Evolutionary conservation across 1,140 invertebrate genomes (phyloP), one percentile per base, ranked within the genome.

Genomic region (Drosophila pseudoananassae): DNA sequence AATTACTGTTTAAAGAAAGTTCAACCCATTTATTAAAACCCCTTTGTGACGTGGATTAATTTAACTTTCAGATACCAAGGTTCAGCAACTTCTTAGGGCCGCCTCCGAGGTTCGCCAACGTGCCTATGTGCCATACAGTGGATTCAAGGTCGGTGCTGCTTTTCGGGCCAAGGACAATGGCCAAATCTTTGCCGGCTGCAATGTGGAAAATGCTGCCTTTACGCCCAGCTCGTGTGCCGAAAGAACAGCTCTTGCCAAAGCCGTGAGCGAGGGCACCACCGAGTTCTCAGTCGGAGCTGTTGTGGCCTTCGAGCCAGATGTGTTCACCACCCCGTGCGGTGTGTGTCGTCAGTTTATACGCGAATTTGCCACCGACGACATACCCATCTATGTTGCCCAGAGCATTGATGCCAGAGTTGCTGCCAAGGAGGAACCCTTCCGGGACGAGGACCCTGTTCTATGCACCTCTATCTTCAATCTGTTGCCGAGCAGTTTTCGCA

Each of bases 121-220:
- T 46, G 94, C 98, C 0, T 99, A 99, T 91, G 94, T 93, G 71
- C 97, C 97, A 0, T 99, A 99, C 20, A 99, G 98, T 82, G 96
- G 98, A 12, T 99, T 99, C 87, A 93, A 94, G 61, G 98, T 99
- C 0, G 98, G 98, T 1, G 95, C 97, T 6, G 97, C 98, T 0
- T 91, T 99, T 5, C 92, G 97, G 27, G 95, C 95, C 52, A 92
- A 93, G 29, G 94, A 96, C 70, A 97, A 95, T 1, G 59, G 56
- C 12, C 93, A 93, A 3, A 92, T 96, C 5, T 94, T 93, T 51
- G 93, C 93, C 10, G 94, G 94, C 4, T 98, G 97, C 90, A 99
- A 99, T 91, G 88, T 99, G 20, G 99, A 99, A 92, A 99, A 98
- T 92, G 94, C 94, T 0, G 95, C 97, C 0, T 97, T 95, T 82